phyloP scores from a whole-genome alignment of 2,113 vertebrate genomes.

The Empidonax alnorum region DNA sequence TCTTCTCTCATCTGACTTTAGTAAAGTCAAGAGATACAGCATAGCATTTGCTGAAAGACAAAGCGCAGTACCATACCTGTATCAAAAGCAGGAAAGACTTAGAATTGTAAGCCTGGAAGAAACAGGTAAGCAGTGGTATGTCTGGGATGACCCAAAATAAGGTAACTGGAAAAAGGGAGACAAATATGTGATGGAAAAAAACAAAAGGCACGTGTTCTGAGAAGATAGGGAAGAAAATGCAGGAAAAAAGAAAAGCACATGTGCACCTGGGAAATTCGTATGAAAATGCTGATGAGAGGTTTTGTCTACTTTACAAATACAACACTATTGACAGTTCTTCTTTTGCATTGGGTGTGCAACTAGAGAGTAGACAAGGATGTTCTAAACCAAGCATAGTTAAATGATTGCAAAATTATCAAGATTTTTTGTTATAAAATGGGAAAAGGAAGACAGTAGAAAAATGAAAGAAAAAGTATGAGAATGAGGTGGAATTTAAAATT shows the following conservation, averaged over 20 bases:
- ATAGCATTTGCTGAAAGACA: not conserved
- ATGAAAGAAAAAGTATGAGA: not conserved
- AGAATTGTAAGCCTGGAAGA: not conserved
- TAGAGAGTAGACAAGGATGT: not conserved
- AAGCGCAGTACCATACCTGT: not conserved
- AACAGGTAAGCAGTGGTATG: not conserved
- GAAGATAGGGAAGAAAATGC: not conserved
- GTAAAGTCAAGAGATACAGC: not conserved
- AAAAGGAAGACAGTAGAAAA: not conserved
- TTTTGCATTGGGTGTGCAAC: not conserved
- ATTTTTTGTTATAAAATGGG: not conserved
- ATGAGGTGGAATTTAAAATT: not conserved
- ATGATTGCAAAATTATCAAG: not conserved
- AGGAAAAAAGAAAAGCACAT: not conserved
- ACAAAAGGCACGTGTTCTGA: not conserved
- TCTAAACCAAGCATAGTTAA: not conserved
- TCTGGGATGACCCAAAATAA: not conserved
- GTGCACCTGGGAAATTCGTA: rapidly evolving
- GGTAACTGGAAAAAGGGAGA: not conserved
- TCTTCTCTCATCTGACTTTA: not conserved
- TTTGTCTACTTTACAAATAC: not conserved
- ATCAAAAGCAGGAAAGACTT: not conserved
- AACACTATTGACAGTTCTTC: not conserved
- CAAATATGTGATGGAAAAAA: not conserved
- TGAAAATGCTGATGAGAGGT: not conserved